These are phyloP conservation scores for Eurosta solidaginis DNA, from an alignment of 1,140 invertebrate species.

Conservation along the genomic window DNA sequence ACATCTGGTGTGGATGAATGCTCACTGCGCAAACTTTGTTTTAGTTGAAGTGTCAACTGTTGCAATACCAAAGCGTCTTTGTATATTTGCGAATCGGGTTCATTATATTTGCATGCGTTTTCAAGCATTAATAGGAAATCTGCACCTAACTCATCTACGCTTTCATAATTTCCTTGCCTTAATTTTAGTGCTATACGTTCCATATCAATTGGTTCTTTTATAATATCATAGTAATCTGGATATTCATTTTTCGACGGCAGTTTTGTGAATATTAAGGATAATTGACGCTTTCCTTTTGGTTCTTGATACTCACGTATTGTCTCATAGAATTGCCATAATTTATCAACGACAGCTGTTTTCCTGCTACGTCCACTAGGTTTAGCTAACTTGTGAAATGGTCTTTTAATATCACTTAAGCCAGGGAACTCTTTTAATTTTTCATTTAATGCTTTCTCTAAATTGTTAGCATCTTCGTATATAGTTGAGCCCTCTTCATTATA, in stretches of 20 bases:
- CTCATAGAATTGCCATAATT: constrained; percentile 86
- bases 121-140: constrained; percentile 98
- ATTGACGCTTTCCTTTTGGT: constrained; percentile 78
- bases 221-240: constrained; percentile 97
- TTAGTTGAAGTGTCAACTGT: constrained; percentile 88
- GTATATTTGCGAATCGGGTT: constrained; percentile 98
- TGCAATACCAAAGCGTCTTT: constrained; percentile 96
- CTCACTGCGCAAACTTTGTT: constrained; percentile 79
- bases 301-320: constrained; percentile 88
- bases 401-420: constrained; percentile 50
- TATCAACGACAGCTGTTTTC: constrained; percentile 67
- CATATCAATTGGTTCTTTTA: constrained; percentile 97
- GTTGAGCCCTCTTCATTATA: constrained; percentile 96
- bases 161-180: constrained; percentile 78
- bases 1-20: constrained; percentile 90
- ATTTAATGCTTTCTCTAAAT: constrained; percentile 82
- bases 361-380: constrained; percentile 44
- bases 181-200: constrained; percentile 91
- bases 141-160: constrained; percentile 85
- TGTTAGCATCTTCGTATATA: constrained; percentile 93
- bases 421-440: constrained; percentile 80
- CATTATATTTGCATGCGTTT: constrained; percentile 99
- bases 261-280: constrained; percentile 93
- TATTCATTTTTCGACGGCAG: constrained; percentile 92
- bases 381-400: constrained; percentile 46